Evolutionary conservation across 1,140 invertebrate genomes (phyloP).

Genomic region (Proctacanthus coquilletti): DNA sequence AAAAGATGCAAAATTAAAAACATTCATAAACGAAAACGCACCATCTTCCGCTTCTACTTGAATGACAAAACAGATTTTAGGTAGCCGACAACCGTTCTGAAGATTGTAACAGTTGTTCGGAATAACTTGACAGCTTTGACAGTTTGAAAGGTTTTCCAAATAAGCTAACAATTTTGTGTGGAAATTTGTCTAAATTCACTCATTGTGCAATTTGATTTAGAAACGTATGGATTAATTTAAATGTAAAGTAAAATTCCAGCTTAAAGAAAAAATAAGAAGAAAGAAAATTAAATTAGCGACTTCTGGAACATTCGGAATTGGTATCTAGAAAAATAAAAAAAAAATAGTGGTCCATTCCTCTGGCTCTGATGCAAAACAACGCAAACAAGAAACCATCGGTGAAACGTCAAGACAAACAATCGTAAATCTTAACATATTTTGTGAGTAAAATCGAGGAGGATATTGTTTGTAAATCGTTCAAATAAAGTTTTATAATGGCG

Average conservation of each 20-base stretch:
- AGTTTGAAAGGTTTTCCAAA: too few species aligned
- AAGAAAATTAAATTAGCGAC: too few species aligned
- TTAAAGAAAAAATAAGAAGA: too few species aligned
- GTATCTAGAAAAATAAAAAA: not conserved
- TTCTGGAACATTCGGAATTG: too few species aligned
- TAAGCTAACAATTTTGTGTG: too few species aligned
- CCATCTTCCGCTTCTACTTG: not conserved
- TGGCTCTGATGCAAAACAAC: not conserved
- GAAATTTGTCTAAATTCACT: not conserved
- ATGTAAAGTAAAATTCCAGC: not conserved
- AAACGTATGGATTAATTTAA: not conserved
- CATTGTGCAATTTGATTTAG: not conserved
- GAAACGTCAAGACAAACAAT: too few species aligned
- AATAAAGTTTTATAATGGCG: constrained; percentile 1
- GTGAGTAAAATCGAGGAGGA: too few species aligned
- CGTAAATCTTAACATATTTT: too few species aligned
- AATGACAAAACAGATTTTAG: constrained; percentile 3
- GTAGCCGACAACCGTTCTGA: not conserved
- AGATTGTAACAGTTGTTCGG: not conserved
- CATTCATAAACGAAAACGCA: not conserved
- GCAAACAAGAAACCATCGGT: too few species aligned
- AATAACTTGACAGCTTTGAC: not conserved
- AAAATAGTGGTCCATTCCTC: not conserved
- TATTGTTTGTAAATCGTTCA: not conserved
- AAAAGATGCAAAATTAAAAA: not conserved